These are phyloP conservation scores for Thripadectes ignobilis DNA, from an alignment of 2,797 vertebrate genomes.

Conservation along the genomic window DNA sequence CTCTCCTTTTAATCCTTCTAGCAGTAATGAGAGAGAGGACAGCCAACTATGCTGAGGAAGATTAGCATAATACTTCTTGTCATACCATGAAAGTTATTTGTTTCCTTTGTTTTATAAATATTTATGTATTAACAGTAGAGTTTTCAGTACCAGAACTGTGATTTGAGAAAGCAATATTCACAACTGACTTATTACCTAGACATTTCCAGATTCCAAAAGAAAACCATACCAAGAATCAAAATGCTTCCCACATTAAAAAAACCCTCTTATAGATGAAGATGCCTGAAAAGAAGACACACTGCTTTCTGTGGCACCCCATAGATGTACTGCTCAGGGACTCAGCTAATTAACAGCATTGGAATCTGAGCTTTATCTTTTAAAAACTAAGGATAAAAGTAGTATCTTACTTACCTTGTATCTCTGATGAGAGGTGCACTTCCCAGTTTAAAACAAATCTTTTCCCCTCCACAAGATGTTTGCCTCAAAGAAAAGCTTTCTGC, in stretches of 20 bases:
- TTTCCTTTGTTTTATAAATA: not conserved
- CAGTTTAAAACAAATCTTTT: constrained; percentile 87
- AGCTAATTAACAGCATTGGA: not conserved
- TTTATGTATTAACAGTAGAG: not conserved
- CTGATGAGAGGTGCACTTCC: constrained; percentile 89
- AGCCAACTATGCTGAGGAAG: not conserved
- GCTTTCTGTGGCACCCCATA: not conserved
- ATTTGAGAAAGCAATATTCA: not conserved
- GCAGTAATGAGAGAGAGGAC: not conserved
- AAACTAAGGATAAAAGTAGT: not conserved
- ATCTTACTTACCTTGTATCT: constrained; percentile 87
- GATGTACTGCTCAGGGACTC: not conserved
- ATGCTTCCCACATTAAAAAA: not conserved
- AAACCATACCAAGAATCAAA: not conserved
- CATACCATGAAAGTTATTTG: not conserved
- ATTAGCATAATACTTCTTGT: not conserved
- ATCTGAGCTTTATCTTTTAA: not conserved
- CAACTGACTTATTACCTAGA: not conserved
- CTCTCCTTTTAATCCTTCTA: not conserved
- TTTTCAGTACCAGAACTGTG: not conserved
- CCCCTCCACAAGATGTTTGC: constrained; percentile 82
- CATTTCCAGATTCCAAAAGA: not conserved
- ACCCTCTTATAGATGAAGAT: not conserved
- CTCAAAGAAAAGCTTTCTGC: constrained; percentile 89
- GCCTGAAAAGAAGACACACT: not conserved